Evolutionary conservation across 2,797 vertebrate species (phyloP).

Genomic region (Sebastes cheni): DNA sequence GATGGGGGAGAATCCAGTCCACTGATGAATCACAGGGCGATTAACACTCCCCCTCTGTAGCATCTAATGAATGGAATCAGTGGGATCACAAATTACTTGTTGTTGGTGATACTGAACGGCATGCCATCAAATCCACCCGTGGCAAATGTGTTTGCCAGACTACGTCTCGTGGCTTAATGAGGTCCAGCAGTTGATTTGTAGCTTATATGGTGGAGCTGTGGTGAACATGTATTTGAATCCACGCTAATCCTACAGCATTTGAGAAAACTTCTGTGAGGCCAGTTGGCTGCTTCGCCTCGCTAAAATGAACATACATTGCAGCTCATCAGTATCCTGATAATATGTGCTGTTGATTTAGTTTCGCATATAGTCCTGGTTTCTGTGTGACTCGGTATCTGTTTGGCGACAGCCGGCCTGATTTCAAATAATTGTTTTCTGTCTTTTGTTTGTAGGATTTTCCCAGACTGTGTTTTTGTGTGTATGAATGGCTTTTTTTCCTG

Average conservation of each 20-base stretch:
- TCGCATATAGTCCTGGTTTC: background rate
- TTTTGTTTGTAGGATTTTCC: background rate
- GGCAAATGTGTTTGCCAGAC: conserved; percentile 30
- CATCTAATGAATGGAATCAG: conserved; percentile 53
- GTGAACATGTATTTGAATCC: background rate
- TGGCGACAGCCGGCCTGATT: background rate
- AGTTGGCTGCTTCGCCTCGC: conserved; percentile 7
- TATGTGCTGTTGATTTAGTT: conserved; percentile 5
- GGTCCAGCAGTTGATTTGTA: conserved; percentile 6
- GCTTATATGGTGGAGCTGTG: background rate
- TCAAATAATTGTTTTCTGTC: background rate
- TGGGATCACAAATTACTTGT: conserved; percentile 49
- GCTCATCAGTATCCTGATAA: conserved; percentile 7
- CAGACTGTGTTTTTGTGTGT: background rate
- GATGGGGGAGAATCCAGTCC: conserved; percentile 48
- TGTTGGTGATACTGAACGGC: conserved; percentile 38
- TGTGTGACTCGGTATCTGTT: background rate
- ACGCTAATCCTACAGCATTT: background rate
- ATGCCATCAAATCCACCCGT: conserved; percentile 9
- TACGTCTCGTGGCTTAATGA: conserved; percentile 11
- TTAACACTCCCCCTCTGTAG: conserved; percentile 42
- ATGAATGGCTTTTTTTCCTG: background rate
- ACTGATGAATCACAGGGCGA: conserved; percentile 57
- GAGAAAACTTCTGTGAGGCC: background rate
- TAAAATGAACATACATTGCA: background rate